phyloP scores from a whole-genome alignment of 2,113 vertebrate genomes.

The Tautogolabrus adspersus region DNA sequence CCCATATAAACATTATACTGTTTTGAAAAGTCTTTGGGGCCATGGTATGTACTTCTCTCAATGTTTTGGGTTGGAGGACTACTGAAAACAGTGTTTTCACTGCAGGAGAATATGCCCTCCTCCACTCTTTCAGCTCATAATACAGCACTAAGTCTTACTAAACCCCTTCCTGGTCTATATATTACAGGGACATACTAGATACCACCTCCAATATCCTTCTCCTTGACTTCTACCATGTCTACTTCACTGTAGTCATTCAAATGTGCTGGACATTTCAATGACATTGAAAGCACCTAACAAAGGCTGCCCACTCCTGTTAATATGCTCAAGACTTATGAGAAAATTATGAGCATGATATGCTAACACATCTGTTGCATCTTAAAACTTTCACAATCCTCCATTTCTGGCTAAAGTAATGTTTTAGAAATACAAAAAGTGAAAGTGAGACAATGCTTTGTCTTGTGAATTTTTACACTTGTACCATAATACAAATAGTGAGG shows the following conservation, averaged over 20 bases:
- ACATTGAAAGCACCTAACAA: neutral
- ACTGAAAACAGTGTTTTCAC: slow-evolving; percentile 13
- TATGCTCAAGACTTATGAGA: neutral
- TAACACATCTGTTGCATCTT: too few relatives aligned
- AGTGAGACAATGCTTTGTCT: neutral
- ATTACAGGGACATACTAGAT: slow-evolving; percentile 12
- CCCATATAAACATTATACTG: neutral
- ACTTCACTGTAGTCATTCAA: too few relatives aligned
- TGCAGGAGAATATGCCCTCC: slow-evolving; percentile 30
- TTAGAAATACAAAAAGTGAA: neutral
- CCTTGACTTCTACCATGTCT: neutral
- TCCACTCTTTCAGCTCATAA: slow-evolving; percentile 29
- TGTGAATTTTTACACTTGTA: neutral
- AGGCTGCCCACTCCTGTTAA: slow-evolving; percentile 9
- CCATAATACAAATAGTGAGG: too few relatives aligned
- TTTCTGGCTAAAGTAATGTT: neutral
- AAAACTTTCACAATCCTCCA: neutral
- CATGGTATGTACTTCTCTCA: neutral
- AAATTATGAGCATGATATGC: too few relatives aligned
- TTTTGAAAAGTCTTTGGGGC: slow-evolving; percentile 4
- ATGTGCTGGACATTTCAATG: too few relatives aligned
- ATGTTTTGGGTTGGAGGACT: slow-evolving; percentile 19
- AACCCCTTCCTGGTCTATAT: slow-evolving; percentile 14
- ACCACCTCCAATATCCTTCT: slow-evolving; percentile 3
- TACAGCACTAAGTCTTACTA: slow-evolving; percentile 21